Conservation (phyloP, 2,113 vertebrate species). For the Semnornis frantzii region DNA sequence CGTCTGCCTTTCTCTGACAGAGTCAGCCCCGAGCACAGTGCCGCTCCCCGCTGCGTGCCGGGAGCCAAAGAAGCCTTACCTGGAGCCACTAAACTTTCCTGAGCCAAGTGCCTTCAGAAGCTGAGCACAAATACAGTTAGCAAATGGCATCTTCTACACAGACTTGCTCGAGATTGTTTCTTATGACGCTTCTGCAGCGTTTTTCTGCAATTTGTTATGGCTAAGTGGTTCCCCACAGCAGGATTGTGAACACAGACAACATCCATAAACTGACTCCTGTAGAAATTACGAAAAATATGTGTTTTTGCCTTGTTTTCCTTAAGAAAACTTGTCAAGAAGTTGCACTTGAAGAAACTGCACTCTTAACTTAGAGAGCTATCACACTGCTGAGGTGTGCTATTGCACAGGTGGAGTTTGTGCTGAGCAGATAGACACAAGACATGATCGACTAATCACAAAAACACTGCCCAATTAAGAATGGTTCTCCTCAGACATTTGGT, state of each 20-base stretch:
- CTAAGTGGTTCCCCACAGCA: not conserved
- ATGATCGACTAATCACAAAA: not conserved
- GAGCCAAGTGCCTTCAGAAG: not conserved
- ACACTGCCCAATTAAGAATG: not conserved
- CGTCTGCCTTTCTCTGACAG: not conserved
- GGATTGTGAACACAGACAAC: accelerated
- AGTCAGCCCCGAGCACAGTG: not conserved
- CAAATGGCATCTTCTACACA: not conserved
- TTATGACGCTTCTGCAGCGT: not conserved
- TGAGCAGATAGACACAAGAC: not conserved
- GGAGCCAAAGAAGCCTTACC: not conserved
- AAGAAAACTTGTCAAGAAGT: not conserved
- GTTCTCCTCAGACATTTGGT: not conserved
- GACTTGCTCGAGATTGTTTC: not conserved
- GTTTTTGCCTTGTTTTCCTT: not conserved
- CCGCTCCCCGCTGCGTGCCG: not conserved
- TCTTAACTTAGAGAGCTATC: not conserved
- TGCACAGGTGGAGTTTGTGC: not conserved
- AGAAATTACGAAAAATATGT: not conserved
- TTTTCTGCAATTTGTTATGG: not conserved
- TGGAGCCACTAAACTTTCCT: not conserved
- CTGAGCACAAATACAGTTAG: not conserved
- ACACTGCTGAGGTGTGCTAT: not conserved
- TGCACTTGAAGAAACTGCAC: not conserved
- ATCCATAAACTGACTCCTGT: not conserved